These are phyloP conservation scores for Boulengeromyrus knoepffleri DNA, from an alignment of 2,113 vertebrate genomes.

Conservation along the genomic window DNA sequence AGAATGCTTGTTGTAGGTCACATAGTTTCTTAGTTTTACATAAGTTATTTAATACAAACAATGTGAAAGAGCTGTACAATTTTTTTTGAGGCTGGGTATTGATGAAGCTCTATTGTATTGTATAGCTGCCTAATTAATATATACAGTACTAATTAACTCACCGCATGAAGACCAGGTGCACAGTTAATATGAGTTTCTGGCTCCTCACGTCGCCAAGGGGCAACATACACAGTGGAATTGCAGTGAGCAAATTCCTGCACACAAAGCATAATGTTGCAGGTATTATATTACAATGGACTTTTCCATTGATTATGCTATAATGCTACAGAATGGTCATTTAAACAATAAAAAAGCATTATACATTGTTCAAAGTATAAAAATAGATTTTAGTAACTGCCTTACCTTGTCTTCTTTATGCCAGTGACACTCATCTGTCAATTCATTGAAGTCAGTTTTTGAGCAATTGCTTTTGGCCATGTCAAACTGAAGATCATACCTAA, in stretches of 20 bases:
- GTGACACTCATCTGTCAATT: constrained; percentile 62
- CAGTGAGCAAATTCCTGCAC: constrained; percentile 63
- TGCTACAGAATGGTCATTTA: background rate
- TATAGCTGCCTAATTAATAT: background rate
- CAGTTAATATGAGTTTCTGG: constrained; percentile 54
- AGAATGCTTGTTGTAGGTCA: background rate
- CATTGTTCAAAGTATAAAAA: constrained; percentile 4
- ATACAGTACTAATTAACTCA: constrained; percentile 33
- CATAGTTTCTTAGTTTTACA: background rate
- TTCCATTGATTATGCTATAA: background rate
- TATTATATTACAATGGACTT: background rate
- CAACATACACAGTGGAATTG: constrained; percentile 56
- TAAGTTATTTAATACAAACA: background rate
- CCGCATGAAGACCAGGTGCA: constrained; percentile 18
- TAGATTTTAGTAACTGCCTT: constrained; percentile 37
- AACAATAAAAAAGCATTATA: background rate
- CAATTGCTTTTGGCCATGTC: constrained; percentile 73
- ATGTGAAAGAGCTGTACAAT: background rate
- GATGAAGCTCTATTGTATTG: background rate
- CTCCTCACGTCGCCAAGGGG: constrained; percentile 55
- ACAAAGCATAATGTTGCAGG: constrained; percentile 14
- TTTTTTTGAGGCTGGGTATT: background rate
- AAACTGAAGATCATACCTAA: constrained; percentile 66
- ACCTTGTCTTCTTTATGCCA: constrained; percentile 48
- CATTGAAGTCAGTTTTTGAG: constrained; percentile 60